phyloP scores from a whole-genome alignment of 2,888 invertebrate species.

The Frankliniella fusca region DNA sequence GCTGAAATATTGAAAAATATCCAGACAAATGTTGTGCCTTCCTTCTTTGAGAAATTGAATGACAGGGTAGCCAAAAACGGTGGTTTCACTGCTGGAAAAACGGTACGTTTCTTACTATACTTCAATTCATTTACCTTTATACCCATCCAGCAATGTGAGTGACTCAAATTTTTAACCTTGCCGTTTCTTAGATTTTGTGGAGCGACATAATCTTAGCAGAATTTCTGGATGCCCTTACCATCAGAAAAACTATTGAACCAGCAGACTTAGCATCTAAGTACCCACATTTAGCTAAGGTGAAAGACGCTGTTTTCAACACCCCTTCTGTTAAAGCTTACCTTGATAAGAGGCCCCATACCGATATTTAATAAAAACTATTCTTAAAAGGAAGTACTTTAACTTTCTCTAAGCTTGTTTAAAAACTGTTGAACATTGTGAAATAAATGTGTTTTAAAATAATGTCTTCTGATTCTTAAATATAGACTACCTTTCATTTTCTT shows the following conservation, averaged over 20 bases:
- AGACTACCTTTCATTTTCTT: background rate
- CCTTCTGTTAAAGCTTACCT: slow-evolving; percentile 56
- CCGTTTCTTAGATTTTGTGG: slow-evolving; percentile 53
- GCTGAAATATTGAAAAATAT: slow-evolving; percentile 54
- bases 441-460: background rate
- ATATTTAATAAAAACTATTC: slow-evolving; percentile 46
- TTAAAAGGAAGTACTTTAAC: no score
- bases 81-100: slow-evolving; percentile 54
- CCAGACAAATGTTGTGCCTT: slow-evolving; percentile 54
- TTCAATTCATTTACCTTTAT: background rate
- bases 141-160: background rate
- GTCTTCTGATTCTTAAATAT: background rate
- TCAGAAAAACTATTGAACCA: slow-evolving; percentile 52
- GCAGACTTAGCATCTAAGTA: slow-evolving; percentile 52
- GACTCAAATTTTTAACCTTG: background rate
- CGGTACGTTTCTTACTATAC: slow-evolving; percentile 46
- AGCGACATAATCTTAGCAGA: slow-evolving; percentile 58
- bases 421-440: background rate
- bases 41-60: slow-evolving; percentile 55
- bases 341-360: slow-evolving; percentile 55
- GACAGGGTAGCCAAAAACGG: slow-evolving; percentile 53
- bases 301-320: slow-evolving; percentile 52
- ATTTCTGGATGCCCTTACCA: slow-evolving; percentile 54
- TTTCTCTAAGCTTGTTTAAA: no score
- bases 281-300: slow-evolving; percentile 52